These are phyloP conservation scores for Sesia bembeciformis DNA, from an alignment of 2,888 invertebrate species.

Conservation along the genomic window DNA sequence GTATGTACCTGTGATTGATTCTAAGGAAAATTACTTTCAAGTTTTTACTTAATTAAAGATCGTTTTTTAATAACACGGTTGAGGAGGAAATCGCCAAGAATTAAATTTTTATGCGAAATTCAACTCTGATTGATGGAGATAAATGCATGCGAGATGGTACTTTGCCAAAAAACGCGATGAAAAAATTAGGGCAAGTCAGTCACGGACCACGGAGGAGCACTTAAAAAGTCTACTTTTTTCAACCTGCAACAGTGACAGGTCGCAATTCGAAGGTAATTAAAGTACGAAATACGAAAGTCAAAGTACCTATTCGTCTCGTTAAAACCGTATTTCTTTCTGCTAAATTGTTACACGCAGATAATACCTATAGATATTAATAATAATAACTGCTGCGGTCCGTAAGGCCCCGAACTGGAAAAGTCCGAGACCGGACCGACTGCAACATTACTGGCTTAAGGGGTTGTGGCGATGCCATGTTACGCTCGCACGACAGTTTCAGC, in stretches of 20 bases:
- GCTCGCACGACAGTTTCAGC: too few relatives aligned
- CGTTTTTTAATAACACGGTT: neutral
- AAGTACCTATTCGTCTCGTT: neutral
- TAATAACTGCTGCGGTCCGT: too few relatives aligned
- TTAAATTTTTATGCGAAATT: constrained; percentile 1
- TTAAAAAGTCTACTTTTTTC: constrained; percentile 31
- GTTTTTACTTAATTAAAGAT: too few relatives aligned
- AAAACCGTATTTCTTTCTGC: too few relatives aligned
- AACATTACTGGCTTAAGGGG: too few relatives aligned
- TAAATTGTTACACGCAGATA: too few relatives aligned
- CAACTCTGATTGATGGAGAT: constrained; percentile 40
- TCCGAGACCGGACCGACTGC: too few relatives aligned
- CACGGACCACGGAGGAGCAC: constrained; percentile 18
- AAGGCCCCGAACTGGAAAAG: too few relatives aligned
- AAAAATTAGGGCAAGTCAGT: constrained; percentile 50
- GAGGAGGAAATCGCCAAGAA: neutral
- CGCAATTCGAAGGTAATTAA: constrained; percentile 38
- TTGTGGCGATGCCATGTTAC: too few relatives aligned
- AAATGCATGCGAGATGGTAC: constrained; percentile 43
- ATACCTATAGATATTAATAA: too few relatives aligned
- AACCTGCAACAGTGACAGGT: constrained; percentile 20
- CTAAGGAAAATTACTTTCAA: too few relatives aligned
- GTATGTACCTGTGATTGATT: too few relatives aligned
- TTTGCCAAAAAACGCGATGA: constrained; percentile 30
- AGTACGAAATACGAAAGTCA: constrained; percentile 25